A percentile compares a stretch with the other conserved stretches of the same genome.
Evolutionary conservation across 2,113 vertebrate genomes (phyloP).

Genomic region (Eidolon helvum): DNA sequence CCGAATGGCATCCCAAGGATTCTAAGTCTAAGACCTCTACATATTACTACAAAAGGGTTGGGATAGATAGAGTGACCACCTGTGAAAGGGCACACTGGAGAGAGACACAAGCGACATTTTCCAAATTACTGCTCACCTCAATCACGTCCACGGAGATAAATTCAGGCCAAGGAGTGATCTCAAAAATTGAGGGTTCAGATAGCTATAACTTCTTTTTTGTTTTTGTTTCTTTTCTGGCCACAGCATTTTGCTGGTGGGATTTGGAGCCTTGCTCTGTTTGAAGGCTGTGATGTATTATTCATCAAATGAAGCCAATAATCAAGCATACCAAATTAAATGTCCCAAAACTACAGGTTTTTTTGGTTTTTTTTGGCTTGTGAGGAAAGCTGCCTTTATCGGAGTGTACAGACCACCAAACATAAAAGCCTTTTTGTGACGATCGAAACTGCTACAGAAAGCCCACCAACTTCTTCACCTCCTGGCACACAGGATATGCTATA

Average conservation of each 20-base stretch:
- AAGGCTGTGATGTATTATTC: background rate
- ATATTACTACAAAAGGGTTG: background rate
- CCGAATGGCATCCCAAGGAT: background rate
- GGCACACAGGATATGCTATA: slow-evolving; percentile 88
- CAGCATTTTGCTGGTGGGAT: background rate
- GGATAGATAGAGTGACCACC: background rate
- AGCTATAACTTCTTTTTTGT: background rate
- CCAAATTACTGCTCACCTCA: background rate
- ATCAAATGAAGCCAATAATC: slow-evolving; percentile 35
- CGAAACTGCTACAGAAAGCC: slow-evolving; percentile 87
- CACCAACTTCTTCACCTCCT: slow-evolving; percentile 87
- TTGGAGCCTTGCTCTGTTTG: background rate
- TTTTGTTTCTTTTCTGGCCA: background rate
- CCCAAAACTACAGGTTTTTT: background rate
- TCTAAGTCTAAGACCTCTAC: background rate
- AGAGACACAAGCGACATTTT: background rate
- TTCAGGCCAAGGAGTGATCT: background rate
- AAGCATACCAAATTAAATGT: background rate
- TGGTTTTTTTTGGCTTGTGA: background rate
- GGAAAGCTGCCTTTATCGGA: background rate
- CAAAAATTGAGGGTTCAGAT: background rate
- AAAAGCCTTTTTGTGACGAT: background rate
- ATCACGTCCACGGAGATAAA: background rate
- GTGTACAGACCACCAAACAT: background rate
- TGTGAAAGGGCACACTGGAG: background rate